Evolutionary conservation across 2,888 invertebrate species (phyloP).

Genomic region (Xanthorhoe spadicearia): DNA sequence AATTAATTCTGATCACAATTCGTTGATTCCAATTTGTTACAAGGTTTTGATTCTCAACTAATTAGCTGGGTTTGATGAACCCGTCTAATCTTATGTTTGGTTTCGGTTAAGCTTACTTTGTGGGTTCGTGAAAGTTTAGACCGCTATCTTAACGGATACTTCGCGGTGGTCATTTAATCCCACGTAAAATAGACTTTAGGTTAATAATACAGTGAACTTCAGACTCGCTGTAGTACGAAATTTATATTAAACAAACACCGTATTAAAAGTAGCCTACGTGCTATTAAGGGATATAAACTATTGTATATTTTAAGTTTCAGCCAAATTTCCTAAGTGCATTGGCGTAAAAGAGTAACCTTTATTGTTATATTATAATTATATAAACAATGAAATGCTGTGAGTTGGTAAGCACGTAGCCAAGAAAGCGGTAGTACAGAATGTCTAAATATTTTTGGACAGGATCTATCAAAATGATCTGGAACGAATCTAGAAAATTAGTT

Average conservation of each 20-base stretch:
- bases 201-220: background rate
- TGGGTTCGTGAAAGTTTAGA: slow-evolving; percentile 3
- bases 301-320: no score
- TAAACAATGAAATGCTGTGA: no score
- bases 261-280: no score
- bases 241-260: background rate
- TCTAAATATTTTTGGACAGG: no score
- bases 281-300: no score
- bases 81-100: slow-evolving; percentile 6
- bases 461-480: no score
- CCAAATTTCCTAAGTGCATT: no score
- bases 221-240: background rate
- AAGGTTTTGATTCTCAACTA: slow-evolving; percentile 14
- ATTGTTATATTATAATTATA: no score
- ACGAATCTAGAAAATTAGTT: background rate
- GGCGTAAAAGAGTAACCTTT: no score
- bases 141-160: slow-evolving; percentile 1
- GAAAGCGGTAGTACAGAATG: no score
- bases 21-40: slow-evolving; percentile 14
- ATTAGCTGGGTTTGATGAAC: slow-evolving; percentile 6
- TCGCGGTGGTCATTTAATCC: background rate
- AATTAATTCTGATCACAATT: slow-evolving; percentile 15
- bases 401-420: no score
- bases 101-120: slow-evolving; percentile 8
- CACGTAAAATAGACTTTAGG: background rate